Percentiles rank a stretch among this genome's conserved stretches.
These are phyloP conservation scores for Empidonax traillii DNA, from an alignment of 2,113 vertebrate species.

Conservation along the genomic window DNA sequence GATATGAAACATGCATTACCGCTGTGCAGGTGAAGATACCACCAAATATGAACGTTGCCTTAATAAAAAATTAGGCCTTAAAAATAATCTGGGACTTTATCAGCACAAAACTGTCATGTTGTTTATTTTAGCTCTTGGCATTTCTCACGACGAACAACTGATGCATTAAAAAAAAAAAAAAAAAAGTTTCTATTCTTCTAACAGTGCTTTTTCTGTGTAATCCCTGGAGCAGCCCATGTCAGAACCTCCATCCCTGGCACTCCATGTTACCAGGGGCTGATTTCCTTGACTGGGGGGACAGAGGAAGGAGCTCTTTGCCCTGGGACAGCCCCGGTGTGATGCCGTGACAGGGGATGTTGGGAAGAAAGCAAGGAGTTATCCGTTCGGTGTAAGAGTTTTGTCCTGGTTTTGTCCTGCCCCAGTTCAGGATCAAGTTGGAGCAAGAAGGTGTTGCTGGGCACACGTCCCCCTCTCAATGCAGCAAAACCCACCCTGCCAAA, in stretches of 20 bases:
- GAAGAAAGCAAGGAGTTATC: rapidly evolving
- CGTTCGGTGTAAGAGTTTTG: background rate
- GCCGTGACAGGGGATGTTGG: background rate
- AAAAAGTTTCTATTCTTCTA: background rate
- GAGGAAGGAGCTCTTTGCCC: background rate
- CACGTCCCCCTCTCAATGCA: background rate
- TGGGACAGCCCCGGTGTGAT: background rate
- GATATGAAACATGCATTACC: background rate
- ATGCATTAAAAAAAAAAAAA: background rate
- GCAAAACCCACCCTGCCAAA: background rate
- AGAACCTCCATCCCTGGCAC: background rate
- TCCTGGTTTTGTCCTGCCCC: background rate
- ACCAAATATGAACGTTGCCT: background rate
- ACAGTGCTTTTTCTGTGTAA: background rate
- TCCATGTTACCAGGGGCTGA: rapidly evolving
- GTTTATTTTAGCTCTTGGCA: constrained; percentile 22
- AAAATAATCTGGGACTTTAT: background rate
- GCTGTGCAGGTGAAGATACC: background rate
- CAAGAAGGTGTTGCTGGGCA: background rate
- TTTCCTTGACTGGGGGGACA: rapidly evolving
- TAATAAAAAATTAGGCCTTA: constrained; percentile 9
- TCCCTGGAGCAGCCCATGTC: background rate
- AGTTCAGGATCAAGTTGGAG: background rate
- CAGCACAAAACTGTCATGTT: background rate
- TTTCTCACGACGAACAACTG: background rate